Percentiles rank a stretch among this genome's conserved stretches.
Conservation (phyloP, 2,797 vertebrate species). For the Acrocephalus scirpaceus region DNA sequence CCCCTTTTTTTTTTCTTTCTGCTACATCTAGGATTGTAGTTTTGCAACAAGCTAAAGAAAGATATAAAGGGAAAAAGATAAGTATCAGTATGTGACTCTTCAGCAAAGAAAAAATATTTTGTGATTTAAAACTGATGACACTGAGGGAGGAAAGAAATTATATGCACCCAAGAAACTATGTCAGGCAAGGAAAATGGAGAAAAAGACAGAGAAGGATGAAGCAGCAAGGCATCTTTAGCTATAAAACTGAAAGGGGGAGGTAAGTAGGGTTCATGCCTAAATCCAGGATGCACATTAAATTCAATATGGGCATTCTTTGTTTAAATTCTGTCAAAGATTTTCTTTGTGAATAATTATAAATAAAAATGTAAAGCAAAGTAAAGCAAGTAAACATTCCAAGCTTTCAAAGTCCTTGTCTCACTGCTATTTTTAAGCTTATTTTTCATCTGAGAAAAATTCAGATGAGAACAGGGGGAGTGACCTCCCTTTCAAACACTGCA, state of each 20-base stretch:
- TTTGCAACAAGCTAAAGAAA: constrained; percentile 19
- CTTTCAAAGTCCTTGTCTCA: not conserved
- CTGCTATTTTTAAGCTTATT: not conserved
- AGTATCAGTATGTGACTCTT: not conserved
- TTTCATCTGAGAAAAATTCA: not conserved
- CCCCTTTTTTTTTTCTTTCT: not conserved
- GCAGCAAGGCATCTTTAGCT: not conserved
- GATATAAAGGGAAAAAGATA: not conserved
- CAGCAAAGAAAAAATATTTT: not conserved
- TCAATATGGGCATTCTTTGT: not conserved
- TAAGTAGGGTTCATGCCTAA: not conserved
- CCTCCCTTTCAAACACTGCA: not conserved
- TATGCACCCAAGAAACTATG: not conserved
- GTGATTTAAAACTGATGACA: constrained; percentile 13
- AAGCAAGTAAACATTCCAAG: not conserved
- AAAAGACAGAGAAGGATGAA: not conserved
- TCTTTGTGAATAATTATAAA: not conserved
- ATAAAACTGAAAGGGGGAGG: not conserved
- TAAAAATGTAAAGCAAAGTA: not conserved
- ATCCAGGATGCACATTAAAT: not conserved
- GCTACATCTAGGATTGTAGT: not conserved
- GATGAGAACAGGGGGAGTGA: not conserved
- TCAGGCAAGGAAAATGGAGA: not conserved
- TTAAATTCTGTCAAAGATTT: not conserved
- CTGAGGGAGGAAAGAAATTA: not conserved